Evolutionary conservation across 2,113 vertebrate genomes (phyloP).

Genomic region (Anas platyrhynchos): DNA sequence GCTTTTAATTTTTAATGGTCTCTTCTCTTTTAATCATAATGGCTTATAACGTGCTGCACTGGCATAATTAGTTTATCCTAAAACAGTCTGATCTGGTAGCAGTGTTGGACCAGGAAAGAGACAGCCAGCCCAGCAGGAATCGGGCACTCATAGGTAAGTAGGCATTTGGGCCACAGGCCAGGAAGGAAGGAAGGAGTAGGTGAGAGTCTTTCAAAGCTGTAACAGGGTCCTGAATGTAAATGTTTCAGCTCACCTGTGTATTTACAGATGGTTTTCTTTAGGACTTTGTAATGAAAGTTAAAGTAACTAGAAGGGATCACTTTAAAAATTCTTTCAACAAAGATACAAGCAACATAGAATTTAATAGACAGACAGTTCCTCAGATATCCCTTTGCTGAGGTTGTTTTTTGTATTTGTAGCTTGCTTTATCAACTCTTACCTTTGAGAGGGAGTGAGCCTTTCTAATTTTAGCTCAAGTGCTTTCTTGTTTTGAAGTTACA

Average conservation of each 20-base stretch:
- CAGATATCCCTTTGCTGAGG: neutral
- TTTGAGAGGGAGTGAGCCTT: neutral
- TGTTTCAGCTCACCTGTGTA: neutral
- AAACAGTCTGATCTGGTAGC: slow-evolving; percentile 47
- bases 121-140: neutral
- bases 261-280: neutral
- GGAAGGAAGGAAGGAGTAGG: neutral
- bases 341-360: neutral
- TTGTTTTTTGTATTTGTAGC: neutral
- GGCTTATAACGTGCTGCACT: slow-evolving; percentile 30
- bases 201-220: accelerated
- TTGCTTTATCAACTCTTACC: neutral
- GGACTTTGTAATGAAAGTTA: neutral
- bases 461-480: neutral
- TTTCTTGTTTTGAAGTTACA: neutral
- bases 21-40: slow-evolving; percentile 38
- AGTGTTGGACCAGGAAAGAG: neutral
- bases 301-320: neutral
- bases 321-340: neutral
- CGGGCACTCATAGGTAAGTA: neutral
- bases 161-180: neutral
- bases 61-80: slow-evolving; percentile 52
- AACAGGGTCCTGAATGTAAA: neutral
- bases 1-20: slow-evolving; percentile 34
- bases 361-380: neutral